Evolutionary conservation across 2,113 vertebrate genomes (phyloP).

Genomic region (Hippocampus zosterae): DNA sequence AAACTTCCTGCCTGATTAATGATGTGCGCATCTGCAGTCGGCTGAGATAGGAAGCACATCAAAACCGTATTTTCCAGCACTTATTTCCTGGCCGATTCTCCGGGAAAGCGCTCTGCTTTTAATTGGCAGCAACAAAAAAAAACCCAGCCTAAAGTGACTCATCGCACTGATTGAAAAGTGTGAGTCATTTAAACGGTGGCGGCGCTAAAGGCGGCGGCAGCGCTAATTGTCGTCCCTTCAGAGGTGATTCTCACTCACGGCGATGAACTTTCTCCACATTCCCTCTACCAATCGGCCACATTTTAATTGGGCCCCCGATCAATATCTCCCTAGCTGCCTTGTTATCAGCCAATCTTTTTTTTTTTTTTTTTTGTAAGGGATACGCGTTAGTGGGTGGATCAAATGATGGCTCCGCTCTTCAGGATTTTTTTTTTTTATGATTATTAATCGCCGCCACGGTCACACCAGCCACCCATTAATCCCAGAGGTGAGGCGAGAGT

Average conservation of each 20-base stretch:
- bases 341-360: slow-evolving; percentile 24
- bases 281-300: slow-evolving; percentile 22
- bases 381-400: slow-evolving; percentile 1
- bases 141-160: slow-evolving; percentile 6
- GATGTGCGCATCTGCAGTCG: neutral
- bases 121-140: neutral
- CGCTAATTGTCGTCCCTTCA: slow-evolving; percentile 19
- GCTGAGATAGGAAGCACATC: slow-evolving; percentile 7
- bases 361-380: slow-evolving; percentile 19
- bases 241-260: neutral
- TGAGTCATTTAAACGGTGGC: slow-evolving; percentile 24
- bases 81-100: slow-evolving; percentile 1
- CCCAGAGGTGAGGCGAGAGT: slow-evolving; percentile 25
- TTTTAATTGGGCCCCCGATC: slow-evolving; percentile 39
- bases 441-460: slow-evolving; percentile 35
- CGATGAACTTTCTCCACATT: slow-evolving; percentile 1
- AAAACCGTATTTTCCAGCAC: neutral
- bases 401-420: slow-evolving; percentile 14
- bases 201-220: slow-evolving; percentile 22
- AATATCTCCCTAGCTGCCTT: slow-evolving; percentile 18
- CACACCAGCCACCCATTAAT: slow-evolving; percentile 35
- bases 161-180: slow-evolving; percentile 25
- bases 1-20: slow-evolving; percentile 16
- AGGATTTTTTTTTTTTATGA: slow-evolving; percentile 17
- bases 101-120: neutral